Percentiles rank a stretch among this genome's conserved stretches.
These are phyloP conservation scores for Setipinna tenuifilis DNA, from an alignment of 2,797 vertebrate species.

Conservation along the genomic window DNA sequence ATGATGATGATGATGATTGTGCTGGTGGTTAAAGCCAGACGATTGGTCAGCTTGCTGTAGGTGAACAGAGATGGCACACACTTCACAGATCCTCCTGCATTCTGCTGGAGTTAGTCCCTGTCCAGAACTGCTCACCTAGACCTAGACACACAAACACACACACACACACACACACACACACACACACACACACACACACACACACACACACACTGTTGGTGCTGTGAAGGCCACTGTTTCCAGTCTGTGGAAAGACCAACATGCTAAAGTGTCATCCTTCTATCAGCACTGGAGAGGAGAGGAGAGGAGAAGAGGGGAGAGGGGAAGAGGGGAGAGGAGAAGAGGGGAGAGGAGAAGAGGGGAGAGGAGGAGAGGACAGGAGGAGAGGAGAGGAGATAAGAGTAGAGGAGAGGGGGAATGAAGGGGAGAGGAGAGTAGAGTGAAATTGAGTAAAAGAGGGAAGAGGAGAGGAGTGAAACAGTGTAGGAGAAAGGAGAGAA, in stretches of 20 bases:
- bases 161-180: background rate
- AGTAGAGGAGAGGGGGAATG: background rate
- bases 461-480: background rate
- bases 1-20: too few species aligned
- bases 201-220: background rate
- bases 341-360: background rate
- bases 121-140: background rate
- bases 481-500: background rate
- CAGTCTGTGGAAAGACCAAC: too few species aligned
- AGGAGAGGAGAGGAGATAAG: background rate
- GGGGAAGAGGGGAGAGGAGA: background rate
- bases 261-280: too few species aligned
- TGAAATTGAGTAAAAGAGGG: background rate
- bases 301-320: too few species aligned
- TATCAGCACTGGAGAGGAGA: too few species aligned
- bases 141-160: background rate
- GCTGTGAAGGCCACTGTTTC: too few species aligned
- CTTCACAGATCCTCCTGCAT: slow-evolving; percentile 34
- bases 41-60: background rate
- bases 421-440: background rate
- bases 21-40: too few species aligned
- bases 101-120: slow-evolving; percentile 4
- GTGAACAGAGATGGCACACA: background rate
- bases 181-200: background rate
- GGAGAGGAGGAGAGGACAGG: background rate